These are phyloP conservation scores for Passerculus sandwichensis DNA, from an alignment of 2,797 vertebrate genomes.

Conservation along the genomic window DNA sequence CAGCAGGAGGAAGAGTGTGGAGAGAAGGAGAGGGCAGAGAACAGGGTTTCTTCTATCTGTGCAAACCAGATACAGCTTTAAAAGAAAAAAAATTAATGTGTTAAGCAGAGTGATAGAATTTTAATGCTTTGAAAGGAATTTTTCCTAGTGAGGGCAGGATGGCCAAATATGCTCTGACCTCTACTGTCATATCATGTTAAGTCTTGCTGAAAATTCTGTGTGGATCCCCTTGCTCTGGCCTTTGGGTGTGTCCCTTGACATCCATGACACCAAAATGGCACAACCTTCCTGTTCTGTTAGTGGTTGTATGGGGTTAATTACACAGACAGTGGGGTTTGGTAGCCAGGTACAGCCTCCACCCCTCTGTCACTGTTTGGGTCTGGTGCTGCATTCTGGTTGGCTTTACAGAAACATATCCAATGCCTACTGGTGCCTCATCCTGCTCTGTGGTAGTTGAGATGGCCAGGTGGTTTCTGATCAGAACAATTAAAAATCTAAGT, in stretches of 20 bases:
- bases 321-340: not conserved
- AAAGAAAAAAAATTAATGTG: not conserved
- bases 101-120: not conserved
- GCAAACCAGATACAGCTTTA: not conserved
- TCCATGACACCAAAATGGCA: not conserved
- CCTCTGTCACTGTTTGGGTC: not conserved
- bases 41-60: not conserved
- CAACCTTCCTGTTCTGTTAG: not conserved
- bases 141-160: not conserved
- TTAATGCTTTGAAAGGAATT: not conserved
- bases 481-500: not conserved
- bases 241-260: not conserved
- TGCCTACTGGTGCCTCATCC: fast-evolving
- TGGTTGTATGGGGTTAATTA: not conserved
- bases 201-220: not conserved
- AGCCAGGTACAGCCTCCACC: not conserved
- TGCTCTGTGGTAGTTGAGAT: not conserved
- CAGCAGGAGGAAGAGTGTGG: slow-evolving; percentile 23
- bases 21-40: not conserved
- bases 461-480: not conserved
- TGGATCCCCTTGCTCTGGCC: not conserved
- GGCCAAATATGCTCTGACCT: not conserved
- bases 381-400: not conserved
- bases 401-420: not conserved
- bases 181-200: not conserved